A percentile compares a stretch with the other conserved stretches of the same genome.
phyloP scores from a whole-genome alignment of 2,113 vertebrate genomes.

The Sialia sialis region DNA sequence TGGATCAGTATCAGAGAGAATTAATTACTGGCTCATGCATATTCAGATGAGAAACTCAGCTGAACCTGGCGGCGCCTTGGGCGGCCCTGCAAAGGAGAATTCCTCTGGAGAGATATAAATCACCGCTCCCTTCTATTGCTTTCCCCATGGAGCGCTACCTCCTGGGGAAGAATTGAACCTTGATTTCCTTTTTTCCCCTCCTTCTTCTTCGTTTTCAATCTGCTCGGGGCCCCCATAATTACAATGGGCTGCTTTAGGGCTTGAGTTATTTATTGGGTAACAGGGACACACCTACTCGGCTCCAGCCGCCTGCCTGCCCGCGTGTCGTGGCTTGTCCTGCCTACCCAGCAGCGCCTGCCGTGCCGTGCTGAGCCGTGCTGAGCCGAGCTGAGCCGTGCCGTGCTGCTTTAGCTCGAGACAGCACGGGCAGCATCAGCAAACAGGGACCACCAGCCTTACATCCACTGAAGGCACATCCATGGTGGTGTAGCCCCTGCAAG shows the following conservation, averaged over 20 bases:
- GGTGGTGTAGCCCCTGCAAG: not conserved
- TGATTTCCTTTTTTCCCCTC: conserved; percentile 32
- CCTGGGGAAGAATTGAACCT: conserved; percentile 44
- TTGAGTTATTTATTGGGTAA: conserved; percentile 60
- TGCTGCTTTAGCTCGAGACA: not conserved
- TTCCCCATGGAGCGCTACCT: not conserved
- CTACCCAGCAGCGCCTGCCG: not conserved
- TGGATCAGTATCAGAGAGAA: conserved; percentile 64
- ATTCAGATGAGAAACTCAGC: conserved; percentile 59
- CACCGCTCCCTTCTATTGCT: conserved; percentile 4
- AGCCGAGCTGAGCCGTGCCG: not conserved
- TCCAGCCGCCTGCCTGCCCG: conserved; percentile 15
- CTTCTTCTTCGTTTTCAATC: conserved; percentile 43
- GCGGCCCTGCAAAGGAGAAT: conserved; percentile 35
- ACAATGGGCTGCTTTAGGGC: conserved; percentile 53
- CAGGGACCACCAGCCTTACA: not conserved
- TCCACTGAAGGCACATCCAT: too few species aligned
- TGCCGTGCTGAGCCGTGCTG: not conserved
- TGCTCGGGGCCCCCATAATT: conserved; percentile 50
- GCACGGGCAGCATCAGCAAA: not conserved
- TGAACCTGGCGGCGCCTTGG: conserved; percentile 49
- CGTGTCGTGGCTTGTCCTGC: not conserved
- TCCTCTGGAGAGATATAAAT: conserved; percentile 54
- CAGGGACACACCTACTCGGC: conserved; percentile 28
- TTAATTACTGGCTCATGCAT: conserved; percentile 63